These are phyloP conservation scores for Macaca mulatta DNA, from an alignment of 2,113 vertebrate species.

Conservation along the genomic window DNA sequence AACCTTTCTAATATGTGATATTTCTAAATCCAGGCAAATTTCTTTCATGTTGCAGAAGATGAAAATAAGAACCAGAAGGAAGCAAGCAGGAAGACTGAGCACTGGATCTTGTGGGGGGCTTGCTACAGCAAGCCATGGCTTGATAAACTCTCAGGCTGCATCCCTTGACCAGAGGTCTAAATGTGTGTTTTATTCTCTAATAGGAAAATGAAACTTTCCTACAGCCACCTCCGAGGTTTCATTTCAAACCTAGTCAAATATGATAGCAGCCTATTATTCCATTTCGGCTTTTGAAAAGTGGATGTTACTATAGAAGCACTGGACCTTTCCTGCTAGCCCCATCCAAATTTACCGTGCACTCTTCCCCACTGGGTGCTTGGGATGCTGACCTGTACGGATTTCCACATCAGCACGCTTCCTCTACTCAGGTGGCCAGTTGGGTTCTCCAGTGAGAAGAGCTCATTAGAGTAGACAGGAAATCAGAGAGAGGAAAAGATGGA, in stretches of 20 bases:
- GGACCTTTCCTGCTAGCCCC: not conserved
- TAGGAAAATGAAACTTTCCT: not conserved
- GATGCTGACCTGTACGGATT: not conserved
- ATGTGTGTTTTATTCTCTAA: not conserved
- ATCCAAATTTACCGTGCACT: not conserved
- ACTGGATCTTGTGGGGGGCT: not conserved
- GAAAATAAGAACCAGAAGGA: not conserved
- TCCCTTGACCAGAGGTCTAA: not conserved
- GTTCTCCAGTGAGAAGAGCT: not conserved
- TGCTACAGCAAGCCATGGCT: not conserved
- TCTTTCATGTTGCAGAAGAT: not conserved
- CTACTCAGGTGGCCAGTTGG: not conserved
- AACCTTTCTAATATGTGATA: not conserved
- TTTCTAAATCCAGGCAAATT: not conserved
- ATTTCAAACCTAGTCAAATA: not conserved
- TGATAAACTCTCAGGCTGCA: not conserved
- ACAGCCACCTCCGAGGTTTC: not conserved
- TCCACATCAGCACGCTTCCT: not conserved
- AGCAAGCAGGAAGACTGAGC: not conserved
- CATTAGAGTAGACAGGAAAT: not conserved
- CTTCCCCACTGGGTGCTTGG: not conserved
- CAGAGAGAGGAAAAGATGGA: not conserved
- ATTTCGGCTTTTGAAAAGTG: not conserved
- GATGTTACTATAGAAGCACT: not conserved
- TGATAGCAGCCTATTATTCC: not conserved